A percentile compares a stretch with the other conserved stretches of the same genome.
Conservation (phyloP, 2,113 vertebrate genomes). For the Bubo bubo region DNA sequence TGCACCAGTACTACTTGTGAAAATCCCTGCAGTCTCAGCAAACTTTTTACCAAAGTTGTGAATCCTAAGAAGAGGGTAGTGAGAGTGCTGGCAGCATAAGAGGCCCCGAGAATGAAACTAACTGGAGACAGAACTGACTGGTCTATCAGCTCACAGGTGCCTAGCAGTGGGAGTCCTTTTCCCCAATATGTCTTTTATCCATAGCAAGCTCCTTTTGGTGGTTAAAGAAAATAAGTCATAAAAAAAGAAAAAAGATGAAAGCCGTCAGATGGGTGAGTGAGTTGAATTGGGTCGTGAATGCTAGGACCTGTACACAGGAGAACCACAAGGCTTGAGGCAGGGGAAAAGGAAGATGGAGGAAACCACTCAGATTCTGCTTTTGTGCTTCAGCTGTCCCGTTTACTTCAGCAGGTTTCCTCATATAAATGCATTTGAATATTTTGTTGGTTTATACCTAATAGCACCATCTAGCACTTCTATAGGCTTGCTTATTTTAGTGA, state of each 20-base stretch:
- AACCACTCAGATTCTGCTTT: not conserved
- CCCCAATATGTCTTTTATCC: not conserved
- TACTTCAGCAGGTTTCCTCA: not conserved
- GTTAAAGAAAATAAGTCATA: not conserved
- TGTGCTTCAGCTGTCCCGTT: not conserved
- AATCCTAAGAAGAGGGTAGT: not conserved
- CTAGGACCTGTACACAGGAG: not conserved
- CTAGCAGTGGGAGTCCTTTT: not conserved
- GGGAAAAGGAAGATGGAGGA: not conserved
- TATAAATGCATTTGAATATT: not conserved
- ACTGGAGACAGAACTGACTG: not conserved
- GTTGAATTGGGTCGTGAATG: not conserved
- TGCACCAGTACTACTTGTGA: not conserved
- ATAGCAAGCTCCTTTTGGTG: not conserved
- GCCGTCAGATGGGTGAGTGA: not conserved
- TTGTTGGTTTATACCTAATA: not conserved
- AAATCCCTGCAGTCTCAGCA: not conserved
- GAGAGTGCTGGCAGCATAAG: not conserved
- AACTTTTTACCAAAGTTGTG: not conserved
- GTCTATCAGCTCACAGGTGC: not conserved
- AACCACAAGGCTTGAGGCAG: not conserved
- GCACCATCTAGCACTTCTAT: not conserved
- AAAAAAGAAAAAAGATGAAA: not conserved
- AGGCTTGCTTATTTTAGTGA: not conserved
- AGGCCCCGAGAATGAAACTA: not conserved